Evolutionary conservation across 1,140 invertebrate species (phyloP).

Genomic region (Drosophila pandora): DNA sequence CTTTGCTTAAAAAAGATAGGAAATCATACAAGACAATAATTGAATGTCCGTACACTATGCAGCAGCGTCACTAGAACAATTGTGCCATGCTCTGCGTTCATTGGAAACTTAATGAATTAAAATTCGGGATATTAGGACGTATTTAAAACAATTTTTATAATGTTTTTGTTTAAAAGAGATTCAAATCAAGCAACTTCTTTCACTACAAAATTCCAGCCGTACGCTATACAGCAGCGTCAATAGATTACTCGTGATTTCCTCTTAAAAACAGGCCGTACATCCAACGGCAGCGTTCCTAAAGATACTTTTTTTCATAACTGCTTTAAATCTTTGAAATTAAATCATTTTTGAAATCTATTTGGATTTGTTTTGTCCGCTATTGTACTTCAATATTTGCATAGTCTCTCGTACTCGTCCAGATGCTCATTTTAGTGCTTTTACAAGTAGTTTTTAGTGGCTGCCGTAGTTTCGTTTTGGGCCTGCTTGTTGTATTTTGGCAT

Average conservation of each 20-base stretch:
- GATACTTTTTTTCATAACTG: too few species aligned
- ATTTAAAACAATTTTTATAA: too few species aligned
- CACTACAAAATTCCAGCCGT: background rate
- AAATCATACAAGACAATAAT: background rate
- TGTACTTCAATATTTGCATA: conserved; percentile 17
- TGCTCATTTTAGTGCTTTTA: conserved; percentile 22
- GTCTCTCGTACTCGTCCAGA: conserved; percentile 1
- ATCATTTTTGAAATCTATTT: background rate
- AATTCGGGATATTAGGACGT: too few species aligned
- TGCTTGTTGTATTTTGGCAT: conserved; percentile 53
- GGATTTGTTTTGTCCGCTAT: conserved; percentile 5
- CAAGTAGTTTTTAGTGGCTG: conserved; percentile 32
- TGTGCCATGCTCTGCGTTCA: too few species aligned
- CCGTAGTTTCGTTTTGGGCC: conserved; percentile 40
- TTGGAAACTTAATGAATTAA: too few species aligned
- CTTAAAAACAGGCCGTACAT: too few species aligned
- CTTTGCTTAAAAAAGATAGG: too few species aligned
- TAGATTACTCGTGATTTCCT: too few species aligned
- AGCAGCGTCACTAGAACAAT: too few species aligned
- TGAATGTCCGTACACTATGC: background rate
- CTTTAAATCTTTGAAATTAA: background rate
- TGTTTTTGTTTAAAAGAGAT: too few species aligned
- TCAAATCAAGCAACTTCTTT: too few species aligned
- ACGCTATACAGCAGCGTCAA: background rate
- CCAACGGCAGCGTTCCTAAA: too few species aligned